Evolutionary conservation across 2,113 vertebrate species (phyloP), one percentile per base, ranked within the genome.

Genomic region (Chionodraco myersi): DNA sequence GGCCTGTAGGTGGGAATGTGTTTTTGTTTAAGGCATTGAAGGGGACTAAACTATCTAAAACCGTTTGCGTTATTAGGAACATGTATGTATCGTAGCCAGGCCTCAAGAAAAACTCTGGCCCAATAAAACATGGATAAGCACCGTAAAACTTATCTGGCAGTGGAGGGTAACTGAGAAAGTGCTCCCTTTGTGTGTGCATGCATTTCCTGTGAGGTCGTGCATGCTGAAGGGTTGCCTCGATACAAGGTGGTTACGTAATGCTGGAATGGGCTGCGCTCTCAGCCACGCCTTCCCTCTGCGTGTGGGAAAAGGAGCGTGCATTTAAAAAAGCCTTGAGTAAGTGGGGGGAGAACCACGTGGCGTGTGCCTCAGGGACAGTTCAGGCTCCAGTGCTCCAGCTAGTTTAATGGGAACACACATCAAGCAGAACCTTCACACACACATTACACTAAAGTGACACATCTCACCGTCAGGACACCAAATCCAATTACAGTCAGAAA

Each of bases 261-360:
- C 80, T 80, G 56, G 57, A 68, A 48, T 21, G 48, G 75, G 68
- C 18, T 57, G 72, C 61, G 49, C 77, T 68, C 73, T 82, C 30
- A 52, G 70, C 48, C 67, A 49, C 83, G 70, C 58, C 78, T 70
- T 79, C 57, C 16, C 74, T 8, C 58, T 51, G 80, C 11, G 3
- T 74, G 70, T 21, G 21, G 21, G 21, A 1, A 7, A 41, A 36
- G 5, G 56, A 45, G 61, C 69, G 60, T 56, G 54, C 51, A 72
- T 88, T 89, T 90, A 80, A 85, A 84, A 72, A 82, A 83, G 72
- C 47, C 82, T 86, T 80, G 60, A 83, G 83, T 86, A 81, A 81
- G 72, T 47, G 36, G 59, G 66, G 62, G 57, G 64, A 73, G 56
- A 57, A 53, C 67, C 84, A 85, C 34, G 30, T 80, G 81, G 62